Base-by-base conservation (phyloP, 1,140 invertebrate species). In the Artemia franciscana region DNA sequence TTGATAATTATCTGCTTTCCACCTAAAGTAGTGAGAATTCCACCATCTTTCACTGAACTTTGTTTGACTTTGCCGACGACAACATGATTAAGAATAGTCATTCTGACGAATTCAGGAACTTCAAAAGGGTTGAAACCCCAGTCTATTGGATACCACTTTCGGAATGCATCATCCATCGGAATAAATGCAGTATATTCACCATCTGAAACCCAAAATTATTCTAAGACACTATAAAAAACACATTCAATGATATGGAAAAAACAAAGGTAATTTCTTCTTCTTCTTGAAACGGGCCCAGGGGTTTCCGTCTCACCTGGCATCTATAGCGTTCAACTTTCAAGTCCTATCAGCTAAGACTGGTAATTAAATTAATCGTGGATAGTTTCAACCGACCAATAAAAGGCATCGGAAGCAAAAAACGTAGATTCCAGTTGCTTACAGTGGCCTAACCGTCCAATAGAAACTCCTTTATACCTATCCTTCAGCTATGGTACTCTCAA, bases 51-150 rank as follows among this genome's bases (percentile, higher is more conserved):
- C 27, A 81, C 74, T 28, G 73, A 72, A 25, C 78, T 74, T 65
- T 80, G 77, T 62, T 74, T 75, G 27, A 81, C 71, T 66, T 78
- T 74, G 4, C 78, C 78, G 59, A 75, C 72, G 18, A 81, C 71
- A 68, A 82, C 80, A 67, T 81, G 80, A 70, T 82, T 81, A 28
- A 76, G 72, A 60, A 82, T 74, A 57, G 80, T 73, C 62, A 73
- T 75, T 67, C 79, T 78, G 5, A 79, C 80, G 67, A 82, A 82
- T 67, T 81, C 78, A 9, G 78, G 77, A 27, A 82, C 80, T 65
- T 77, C 77, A 69, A 82, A 82, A 4, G 80, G 80, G 70, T 82
- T 81, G 71, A 82, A 82, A 28, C 80, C 80, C 80, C 80, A 82
- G 70, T 82, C 80, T 64, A 82, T 81, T 39, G 80, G 80, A 70